A percentile compares a stretch with the other conserved stretches of the same genome.
Evolutionary conservation across 2,888 invertebrate genomes (phyloP).

Genomic region (Drosophila flavopinicola): DNA sequence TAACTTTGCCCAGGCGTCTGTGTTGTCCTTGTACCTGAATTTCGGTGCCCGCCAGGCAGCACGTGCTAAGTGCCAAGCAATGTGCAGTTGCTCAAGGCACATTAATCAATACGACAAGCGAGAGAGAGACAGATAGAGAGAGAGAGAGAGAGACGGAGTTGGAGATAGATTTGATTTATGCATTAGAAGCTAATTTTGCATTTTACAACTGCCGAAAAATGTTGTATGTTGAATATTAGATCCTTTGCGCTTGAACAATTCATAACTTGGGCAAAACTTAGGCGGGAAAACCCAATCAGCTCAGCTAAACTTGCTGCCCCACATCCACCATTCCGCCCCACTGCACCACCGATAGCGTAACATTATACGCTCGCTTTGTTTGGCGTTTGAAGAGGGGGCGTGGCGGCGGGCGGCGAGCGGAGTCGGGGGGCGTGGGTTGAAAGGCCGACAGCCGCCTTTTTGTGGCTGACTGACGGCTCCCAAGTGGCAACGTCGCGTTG

Average conservation of each 20-base stretch:
- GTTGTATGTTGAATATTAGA: slow-evolving; percentile 26
- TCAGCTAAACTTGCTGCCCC: neutral
- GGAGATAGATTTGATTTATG: slow-evolving; percentile 64
- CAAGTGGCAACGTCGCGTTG: slow-evolving; percentile 49
- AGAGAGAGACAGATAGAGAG: neutral
- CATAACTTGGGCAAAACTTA: slow-evolving; percentile 52
- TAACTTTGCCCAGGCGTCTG: slow-evolving; percentile 47
- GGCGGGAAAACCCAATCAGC: slow-evolving; percentile 52
- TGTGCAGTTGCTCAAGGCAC: slow-evolving; percentile 55
- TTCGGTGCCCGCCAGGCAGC: slow-evolving; percentile 47
- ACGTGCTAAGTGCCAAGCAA: slow-evolving; percentile 76
- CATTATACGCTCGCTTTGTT: slow-evolving; percentile 68
- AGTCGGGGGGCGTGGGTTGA: slow-evolving; percentile 1
- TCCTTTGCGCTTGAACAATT: slow-evolving; percentile 52
- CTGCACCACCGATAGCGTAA: slow-evolving; percentile 31
- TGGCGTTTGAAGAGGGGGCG: too few species aligned
- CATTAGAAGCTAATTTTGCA: slow-evolving; percentile 63
- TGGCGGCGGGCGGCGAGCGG: too few species aligned
- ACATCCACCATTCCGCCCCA: neutral
- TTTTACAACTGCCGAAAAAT: slow-evolving; percentile 32
- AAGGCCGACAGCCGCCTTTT: slow-evolving; percentile 35
- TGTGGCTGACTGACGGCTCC: slow-evolving; percentile 66
- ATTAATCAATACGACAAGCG: slow-evolving; percentile 67
- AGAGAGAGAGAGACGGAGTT: neutral
- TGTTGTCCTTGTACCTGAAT: slow-evolving; percentile 64